Conservation (phyloP, 2,888 invertebrate genomes). For the Eulithis prunata region DNA sequence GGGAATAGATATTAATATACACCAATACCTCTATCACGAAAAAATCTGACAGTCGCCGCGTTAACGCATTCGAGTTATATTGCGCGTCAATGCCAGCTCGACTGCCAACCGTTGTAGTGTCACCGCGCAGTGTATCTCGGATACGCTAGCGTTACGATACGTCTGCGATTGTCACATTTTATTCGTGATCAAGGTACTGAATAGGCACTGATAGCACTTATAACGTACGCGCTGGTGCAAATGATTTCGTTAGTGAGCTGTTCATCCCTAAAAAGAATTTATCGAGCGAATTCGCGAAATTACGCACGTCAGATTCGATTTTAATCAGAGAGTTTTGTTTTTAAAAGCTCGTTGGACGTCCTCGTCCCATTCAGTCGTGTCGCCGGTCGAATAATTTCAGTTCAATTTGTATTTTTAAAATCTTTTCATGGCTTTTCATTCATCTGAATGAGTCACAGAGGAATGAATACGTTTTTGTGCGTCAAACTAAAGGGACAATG, state of each 20-base stretch:
- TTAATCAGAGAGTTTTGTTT: conserved; percentile 5
- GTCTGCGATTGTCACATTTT: too few relatives aligned
- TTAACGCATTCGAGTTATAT: too few relatives aligned
- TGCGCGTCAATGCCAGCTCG: too few relatives aligned
- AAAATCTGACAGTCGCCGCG: too few relatives aligned
- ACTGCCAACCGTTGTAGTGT: too few relatives aligned
- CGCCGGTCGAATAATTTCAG: conserved; percentile 9
- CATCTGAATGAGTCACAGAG: background rate
- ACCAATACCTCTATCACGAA: too few relatives aligned
- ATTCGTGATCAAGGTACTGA: too few relatives aligned
- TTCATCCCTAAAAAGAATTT: conserved; percentile 1
- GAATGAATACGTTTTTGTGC: conserved; percentile 6
- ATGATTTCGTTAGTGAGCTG: background rate
- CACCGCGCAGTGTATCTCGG: too few relatives aligned
- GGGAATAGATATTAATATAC: too few relatives aligned
- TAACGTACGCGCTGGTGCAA: too few relatives aligned
- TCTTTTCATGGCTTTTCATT: conserved; percentile 11
- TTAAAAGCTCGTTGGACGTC: conserved; percentile 11
- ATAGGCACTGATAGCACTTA: too few relatives aligned
- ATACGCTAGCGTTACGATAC: too few relatives aligned
- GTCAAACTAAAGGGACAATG: background rate
- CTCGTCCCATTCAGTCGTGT: conserved; percentile 5
- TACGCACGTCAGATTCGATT: conserved; percentile 11
- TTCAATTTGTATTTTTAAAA: conserved; percentile 15
- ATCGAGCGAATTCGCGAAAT: conserved; percentile 1